Percentiles rank a stretch among this genome's conserved stretches.
Conservation (phyloP, 2,113 vertebrate species). For the Fukomys damarensis region DNA sequence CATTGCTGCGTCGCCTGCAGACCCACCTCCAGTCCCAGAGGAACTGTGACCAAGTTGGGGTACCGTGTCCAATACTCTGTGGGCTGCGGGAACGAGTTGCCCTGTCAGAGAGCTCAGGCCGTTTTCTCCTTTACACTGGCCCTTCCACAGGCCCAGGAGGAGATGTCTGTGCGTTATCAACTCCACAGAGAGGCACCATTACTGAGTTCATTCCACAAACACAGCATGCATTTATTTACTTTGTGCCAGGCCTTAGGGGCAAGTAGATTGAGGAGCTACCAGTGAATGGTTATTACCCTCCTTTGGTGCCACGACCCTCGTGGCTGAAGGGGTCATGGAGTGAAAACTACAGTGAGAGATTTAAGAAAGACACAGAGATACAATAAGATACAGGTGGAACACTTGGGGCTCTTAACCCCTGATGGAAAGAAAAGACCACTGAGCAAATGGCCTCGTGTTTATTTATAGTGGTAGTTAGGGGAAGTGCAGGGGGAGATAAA, state of each 20-base stretch:
- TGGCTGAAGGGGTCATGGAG: too few relatives aligned
- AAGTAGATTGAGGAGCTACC: background rate
- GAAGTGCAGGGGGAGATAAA: too few relatives aligned
- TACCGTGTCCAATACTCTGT: slow-evolving; percentile 42
- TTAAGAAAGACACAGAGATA: too few relatives aligned
- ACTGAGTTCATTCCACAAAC: background rate
- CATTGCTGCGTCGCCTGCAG: slow-evolving; percentile 96
- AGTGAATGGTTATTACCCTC: background rate
- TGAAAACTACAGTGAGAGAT: too few relatives aligned
- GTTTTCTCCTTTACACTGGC: background rate
- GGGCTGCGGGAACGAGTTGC: background rate
- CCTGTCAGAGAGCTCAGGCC: background rate
- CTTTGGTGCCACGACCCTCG: background rate
- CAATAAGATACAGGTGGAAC: too few relatives aligned
- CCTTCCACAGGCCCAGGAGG: background rate
- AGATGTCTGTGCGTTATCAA: background rate
- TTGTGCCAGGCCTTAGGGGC: background rate
- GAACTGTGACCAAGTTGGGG: slow-evolving; percentile 91
- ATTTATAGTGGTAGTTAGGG: too few relatives aligned
- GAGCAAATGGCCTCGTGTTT: too few relatives aligned
- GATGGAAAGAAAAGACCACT: too few relatives aligned
- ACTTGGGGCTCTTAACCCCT: too few relatives aligned
- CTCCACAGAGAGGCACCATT: background rate
- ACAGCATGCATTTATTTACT: background rate
- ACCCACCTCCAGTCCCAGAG: slow-evolving; percentile 98